Percentiles rank a stretch among this genome's conserved stretches.
Evolutionary conservation across 2,888 invertebrate genomes (phyloP).

Genomic region (Operophtera brumata): DNA sequence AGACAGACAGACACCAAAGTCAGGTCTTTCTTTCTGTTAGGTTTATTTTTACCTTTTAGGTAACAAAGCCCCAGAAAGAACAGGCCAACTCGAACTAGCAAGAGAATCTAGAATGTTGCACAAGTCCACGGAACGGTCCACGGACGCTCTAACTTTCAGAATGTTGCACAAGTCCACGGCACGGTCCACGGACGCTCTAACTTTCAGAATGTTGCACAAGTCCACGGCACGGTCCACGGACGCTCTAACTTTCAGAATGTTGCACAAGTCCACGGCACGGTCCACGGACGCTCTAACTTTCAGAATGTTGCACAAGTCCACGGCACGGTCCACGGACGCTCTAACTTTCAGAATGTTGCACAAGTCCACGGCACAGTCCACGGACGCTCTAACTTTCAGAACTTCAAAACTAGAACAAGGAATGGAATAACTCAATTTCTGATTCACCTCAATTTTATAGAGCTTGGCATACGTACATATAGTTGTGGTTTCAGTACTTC

Average conservation of each 20-base stretch:
- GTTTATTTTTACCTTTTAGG: too few relatives aligned
- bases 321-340: too few relatives aligned
- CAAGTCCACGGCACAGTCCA: slow-evolving; percentile 13
- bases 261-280: slow-evolving; percentile 8
- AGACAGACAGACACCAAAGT: background rate
- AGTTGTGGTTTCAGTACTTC: slow-evolving; percentile 4
- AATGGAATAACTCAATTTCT: slow-evolving; percentile 29
- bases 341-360: slow-evolving; percentile 19
- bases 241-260: slow-evolving; percentile 24
- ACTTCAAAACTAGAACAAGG: slow-evolving; percentile 21
- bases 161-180: slow-evolving; percentile 16
- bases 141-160: slow-evolving; percentile 21
- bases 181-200: slow-evolving; percentile 16
- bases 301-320: slow-evolving; percentile 13
- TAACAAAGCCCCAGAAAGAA: too few relatives aligned
- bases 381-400: slow-evolving; percentile 21
- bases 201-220: slow-evolving; percentile 25
- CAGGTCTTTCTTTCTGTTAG: too few relatives aligned
- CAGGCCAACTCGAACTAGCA: background rate
- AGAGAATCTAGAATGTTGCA: slow-evolving; percentile 10
- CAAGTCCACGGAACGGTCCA: too few relatives aligned
- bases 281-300: too few relatives aligned
- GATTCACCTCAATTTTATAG: slow-evolving; percentile 22
- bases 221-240: too few relatives aligned
- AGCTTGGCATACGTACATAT: slow-evolving; percentile 14